Evolutionary conservation across 2,797 vertebrate genomes (phyloP).

Genomic region (Urocyon cinereoargenteus): DNA sequence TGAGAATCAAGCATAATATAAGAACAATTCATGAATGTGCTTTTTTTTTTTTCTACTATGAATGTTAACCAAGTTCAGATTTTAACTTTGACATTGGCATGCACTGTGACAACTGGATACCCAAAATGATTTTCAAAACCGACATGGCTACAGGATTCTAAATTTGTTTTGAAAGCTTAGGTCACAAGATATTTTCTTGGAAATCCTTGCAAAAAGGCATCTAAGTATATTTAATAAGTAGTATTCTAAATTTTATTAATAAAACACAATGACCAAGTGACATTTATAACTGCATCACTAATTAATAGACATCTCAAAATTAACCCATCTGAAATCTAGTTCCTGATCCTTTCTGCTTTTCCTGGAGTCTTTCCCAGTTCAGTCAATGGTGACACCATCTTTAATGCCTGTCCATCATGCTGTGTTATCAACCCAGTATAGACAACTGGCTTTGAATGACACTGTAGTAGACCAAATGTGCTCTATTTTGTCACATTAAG

Average conservation of each 20-base stretch:
- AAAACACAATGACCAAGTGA: neutral
- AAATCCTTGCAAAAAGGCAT: neutral
- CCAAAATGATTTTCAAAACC: neutral
- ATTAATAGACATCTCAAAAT: neutral
- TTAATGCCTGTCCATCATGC: neutral
- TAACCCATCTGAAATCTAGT: neutral
- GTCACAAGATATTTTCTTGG: neutral
- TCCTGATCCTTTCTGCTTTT: neutral
- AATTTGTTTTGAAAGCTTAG: neutral
- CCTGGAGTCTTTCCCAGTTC: neutral
- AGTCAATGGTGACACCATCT: neutral
- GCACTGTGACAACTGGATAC: neutral
- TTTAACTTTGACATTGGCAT: constrained; percentile 17
- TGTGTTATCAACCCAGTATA: neutral
- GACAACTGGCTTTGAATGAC: neutral
- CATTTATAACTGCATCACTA: neutral
- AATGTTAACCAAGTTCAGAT: neutral
- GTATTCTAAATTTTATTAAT: neutral
- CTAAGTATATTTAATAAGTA: neutral
- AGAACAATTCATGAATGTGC: neutral
- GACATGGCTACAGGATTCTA: neutral
- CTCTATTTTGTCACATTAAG: neutral
- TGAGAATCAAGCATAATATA: neutral
- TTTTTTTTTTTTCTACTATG: neutral
- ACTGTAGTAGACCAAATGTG: neutral